phyloP scores from a whole-genome alignment of 2,797 vertebrate species.

The Dermochelys coriacea region DNA sequence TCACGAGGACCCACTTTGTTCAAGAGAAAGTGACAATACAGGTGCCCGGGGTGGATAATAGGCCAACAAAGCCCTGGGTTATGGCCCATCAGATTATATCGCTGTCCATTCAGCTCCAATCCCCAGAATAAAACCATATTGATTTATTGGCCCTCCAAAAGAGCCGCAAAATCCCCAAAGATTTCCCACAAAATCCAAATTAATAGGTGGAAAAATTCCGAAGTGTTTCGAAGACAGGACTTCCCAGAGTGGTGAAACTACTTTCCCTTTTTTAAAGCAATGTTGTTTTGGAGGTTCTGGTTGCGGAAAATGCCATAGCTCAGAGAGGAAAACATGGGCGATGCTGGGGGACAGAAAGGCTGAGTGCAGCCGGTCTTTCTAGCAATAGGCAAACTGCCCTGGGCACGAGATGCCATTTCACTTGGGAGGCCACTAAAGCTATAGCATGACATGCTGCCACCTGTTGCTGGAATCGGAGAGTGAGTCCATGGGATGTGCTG shows the following conservation, averaged over 20 bases:
- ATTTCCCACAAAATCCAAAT: conserved; percentile 34
- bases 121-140: conserved; percentile 2
- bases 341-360: not conserved
- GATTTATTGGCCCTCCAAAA: conserved; percentile 3
- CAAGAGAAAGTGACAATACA: not conserved
- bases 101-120: not conserved
- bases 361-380: not conserved
- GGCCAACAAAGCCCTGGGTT: not conserved
- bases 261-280: not conserved
- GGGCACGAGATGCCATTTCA: not conserved
- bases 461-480: not conserved
- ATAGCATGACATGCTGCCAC: not conserved
- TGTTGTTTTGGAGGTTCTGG: not conserved
- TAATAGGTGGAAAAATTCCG: conserved; percentile 10
- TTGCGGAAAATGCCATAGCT: not conserved
- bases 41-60: not conserved
- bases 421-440: not conserved
- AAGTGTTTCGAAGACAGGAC: conserved; percentile 22
- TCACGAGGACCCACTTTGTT: not conserved
- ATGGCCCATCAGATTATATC: not conserved
- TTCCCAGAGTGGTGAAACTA: conserved; percentile 6
- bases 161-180: conserved; percentile 29
- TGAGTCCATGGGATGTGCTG: not conserved
- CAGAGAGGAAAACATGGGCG: not conserved
- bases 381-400: not conserved